phyloP scores from a whole-genome alignment of 2,797 vertebrate species.

The Sebastes minor region DNA sequence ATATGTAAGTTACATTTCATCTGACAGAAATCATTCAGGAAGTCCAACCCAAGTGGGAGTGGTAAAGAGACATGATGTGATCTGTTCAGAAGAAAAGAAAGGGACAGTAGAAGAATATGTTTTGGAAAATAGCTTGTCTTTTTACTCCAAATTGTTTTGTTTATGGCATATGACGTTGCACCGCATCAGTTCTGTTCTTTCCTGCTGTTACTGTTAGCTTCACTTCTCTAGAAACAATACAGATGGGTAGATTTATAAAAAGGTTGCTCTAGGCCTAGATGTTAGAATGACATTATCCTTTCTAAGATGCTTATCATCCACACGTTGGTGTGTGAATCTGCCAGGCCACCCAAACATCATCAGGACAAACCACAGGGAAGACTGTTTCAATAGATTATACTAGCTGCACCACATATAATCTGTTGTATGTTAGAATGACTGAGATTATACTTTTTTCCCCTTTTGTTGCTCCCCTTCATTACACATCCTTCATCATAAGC shows the following conservation, averaged over 20 bases:
- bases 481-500: background rate
- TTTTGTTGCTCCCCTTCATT: constrained; percentile 1
- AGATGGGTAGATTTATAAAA: background rate
- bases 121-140: background rate
- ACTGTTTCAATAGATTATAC: constrained; percentile 20
- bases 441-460: background rate
- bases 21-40: constrained; percentile 47
- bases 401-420: background rate
- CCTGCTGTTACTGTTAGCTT: background rate
- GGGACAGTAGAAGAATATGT: background rate
- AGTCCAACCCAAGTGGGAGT: constrained; percentile 27
- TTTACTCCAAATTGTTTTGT: background rate
- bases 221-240: background rate
- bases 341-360: constrained; percentile 37
- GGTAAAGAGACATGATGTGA: constrained; percentile 7
- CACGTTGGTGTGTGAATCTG: constrained; percentile 25
- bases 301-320: constrained; percentile 28
- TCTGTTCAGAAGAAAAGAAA: background rate
- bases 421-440: background rate
- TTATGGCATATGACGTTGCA: background rate
- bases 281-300: constrained; percentile 3
- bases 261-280: background rate
- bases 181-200: background rate
- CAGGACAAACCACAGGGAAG: constrained; percentile 28
- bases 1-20: constrained; percentile 71